phyloP scores from a whole-genome alignment of 92 coral and sea anemone genomes.

The Zoanthus sociatus region DNA sequence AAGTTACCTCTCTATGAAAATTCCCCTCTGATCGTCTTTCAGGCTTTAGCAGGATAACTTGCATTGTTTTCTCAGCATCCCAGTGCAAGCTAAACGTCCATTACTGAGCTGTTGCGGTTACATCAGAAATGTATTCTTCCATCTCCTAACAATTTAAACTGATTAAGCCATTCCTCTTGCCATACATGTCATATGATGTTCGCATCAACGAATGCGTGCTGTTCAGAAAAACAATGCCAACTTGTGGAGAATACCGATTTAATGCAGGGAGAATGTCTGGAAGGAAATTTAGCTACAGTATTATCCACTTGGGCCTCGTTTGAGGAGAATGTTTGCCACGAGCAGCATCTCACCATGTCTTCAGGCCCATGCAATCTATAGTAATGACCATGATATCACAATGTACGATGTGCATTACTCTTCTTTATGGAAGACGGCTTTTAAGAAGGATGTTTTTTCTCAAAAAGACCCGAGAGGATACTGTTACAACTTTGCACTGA shows the following conservation, averaged over 20 bases:
- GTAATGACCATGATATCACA: neutral
- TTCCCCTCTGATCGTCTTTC: slow-evolving; percentile 16
- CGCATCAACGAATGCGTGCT: slow-evolving; percentile 48
- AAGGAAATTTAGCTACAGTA: slow-evolving; percentile 24
- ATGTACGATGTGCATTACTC: neutral
- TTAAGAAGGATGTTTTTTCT: neutral
- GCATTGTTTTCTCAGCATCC: slow-evolving; percentile 57
- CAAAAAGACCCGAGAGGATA: neutral
- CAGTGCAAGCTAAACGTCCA: slow-evolving; percentile 25
- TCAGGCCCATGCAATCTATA: neutral
- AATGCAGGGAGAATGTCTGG: slow-evolving; percentile 15
- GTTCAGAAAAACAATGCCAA: slow-evolving; percentile 37
- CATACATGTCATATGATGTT: neutral
- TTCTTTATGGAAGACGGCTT: neutral
- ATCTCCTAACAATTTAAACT: slow-evolving; percentile 24
- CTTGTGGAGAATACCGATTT: neutral
- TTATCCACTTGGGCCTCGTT: slow-evolving; percentile 60
- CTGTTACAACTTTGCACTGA: slow-evolving; percentile 47
- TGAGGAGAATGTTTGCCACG: slow-evolving; percentile 38
- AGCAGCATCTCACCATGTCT: neutral
- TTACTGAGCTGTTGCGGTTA: slow-evolving; percentile 36
- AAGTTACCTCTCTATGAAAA: slow-evolving; percentile 13
- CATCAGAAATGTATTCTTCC: slow-evolving; percentile 46
- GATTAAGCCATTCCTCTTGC: slow-evolving; percentile 47
- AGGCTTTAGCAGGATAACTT: slow-evolving; percentile 36